Evolutionary conservation across 2,888 invertebrate genomes (phyloP).

Genomic region (Craniophora ligustri): DNA sequence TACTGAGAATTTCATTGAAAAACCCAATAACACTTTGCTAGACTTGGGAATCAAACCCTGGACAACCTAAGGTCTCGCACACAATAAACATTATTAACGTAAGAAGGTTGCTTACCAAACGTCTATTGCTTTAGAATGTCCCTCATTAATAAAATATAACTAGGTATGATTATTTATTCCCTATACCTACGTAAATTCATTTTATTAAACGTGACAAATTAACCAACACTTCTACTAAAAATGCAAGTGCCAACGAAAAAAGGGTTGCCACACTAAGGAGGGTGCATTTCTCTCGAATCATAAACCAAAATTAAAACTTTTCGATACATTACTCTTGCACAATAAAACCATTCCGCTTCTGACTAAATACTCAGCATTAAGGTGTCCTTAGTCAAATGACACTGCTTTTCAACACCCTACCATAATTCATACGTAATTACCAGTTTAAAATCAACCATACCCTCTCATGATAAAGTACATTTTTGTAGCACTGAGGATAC

Average conservation of each 20-base stretch:
- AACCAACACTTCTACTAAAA: constrained; percentile 35
- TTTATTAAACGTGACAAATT: constrained; percentile 47
- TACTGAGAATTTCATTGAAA: too few species aligned
- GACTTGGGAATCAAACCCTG: too few species aligned
- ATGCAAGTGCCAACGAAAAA: constrained; percentile 43
- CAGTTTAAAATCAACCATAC: constrained; percentile 49
- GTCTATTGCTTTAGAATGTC: too few species aligned
- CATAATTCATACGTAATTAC: constrained; percentile 24
- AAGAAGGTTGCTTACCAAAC: too few species aligned
- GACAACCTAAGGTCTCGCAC: too few species aligned
- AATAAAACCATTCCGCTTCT: constrained; percentile 79
- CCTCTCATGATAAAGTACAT: constrained; percentile 3
- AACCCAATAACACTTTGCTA: too few species aligned
- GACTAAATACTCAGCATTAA: constrained; percentile 86
- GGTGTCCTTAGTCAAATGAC: constrained; percentile 86
- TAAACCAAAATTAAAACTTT: constrained; percentile 88
- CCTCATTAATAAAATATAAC: not conserved
- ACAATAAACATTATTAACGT: too few species aligned
- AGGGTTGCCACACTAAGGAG: constrained; percentile 53
- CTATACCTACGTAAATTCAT: constrained; percentile 9
- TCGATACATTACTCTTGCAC: constrained; percentile 85
- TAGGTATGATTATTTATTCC: not conserved
- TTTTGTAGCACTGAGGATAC: constrained; percentile 16
- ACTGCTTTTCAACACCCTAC: constrained; percentile 54
- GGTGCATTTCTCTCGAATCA: constrained; percentile 76